These are phyloP conservation scores for Achlya flavicornis DNA, from an alignment of 2,888 invertebrate genomes.

Conservation along the genomic window DNA sequence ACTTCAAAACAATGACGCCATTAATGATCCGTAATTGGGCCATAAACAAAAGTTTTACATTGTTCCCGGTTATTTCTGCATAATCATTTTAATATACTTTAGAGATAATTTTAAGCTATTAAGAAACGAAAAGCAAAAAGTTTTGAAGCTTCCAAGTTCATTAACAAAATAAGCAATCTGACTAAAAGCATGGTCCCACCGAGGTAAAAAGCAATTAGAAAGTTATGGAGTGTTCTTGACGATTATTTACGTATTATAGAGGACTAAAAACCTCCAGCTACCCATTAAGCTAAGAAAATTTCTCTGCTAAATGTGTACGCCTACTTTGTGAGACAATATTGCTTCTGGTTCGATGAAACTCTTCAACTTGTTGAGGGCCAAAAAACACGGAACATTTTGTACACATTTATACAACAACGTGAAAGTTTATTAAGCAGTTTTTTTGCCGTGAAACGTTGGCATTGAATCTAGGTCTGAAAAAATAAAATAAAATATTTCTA, in stretches of 20 bases:
- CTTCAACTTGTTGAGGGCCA: constrained; percentile 26
- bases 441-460: no score
- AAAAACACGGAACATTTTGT: constrained; percentile 23
- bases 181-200: constrained; percentile 73
- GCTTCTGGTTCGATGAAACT: constrained; percentile 28
- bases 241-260: constrained; percentile 67
- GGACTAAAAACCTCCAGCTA: constrained; percentile 39
- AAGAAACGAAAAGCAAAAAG: constrained; percentile 63
- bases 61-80: constrained; percentile 19
- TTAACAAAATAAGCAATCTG: constrained; percentile 78
- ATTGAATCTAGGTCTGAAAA: no score
- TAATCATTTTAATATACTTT: constrained; percentile 51
- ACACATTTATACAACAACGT: neutral
- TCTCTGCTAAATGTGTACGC: constrained; percentile 27
- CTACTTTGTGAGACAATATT: constrained; percentile 31
- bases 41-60: constrained; percentile 13
- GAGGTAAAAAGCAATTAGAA: constrained; percentile 76
- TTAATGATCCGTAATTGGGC: constrained; percentile 10
- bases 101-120: constrained; percentile 57
- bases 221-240: constrained; percentile 70
- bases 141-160: constrained; percentile 64
- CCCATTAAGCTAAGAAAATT: constrained; percentile 32
- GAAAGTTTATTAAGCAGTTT: neutral
- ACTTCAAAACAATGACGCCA: constrained; percentile 13
- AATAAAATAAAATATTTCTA: no score